phyloP scores from a whole-genome alignment of 2,888 invertebrate genomes.

The Agrochola circellaris region DNA sequence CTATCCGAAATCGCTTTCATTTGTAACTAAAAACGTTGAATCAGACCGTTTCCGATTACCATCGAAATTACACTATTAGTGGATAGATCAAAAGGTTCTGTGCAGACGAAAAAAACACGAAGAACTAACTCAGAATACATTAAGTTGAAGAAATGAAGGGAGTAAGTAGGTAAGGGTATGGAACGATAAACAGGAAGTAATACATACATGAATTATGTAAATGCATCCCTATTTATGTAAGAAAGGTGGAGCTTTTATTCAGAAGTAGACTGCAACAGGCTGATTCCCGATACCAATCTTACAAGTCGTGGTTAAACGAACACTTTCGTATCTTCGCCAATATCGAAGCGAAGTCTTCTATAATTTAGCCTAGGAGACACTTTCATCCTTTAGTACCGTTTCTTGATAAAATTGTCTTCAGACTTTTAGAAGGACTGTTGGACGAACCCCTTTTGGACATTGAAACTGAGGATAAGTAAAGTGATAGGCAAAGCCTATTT shows the following conservation, averaged over 20 bases:
- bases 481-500: conserved; percentile 30
- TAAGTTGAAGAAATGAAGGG: conserved; percentile 40
- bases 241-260: conserved; percentile 28
- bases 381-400: conserved; percentile 23
- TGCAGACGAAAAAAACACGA: conserved; percentile 37
- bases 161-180: conserved; percentile 15
- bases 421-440: conserved; percentile 31
- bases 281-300: conserved; percentile 33
- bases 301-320: conserved; percentile 47
- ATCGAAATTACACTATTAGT: conserved; percentile 63
- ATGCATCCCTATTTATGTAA: conserved; percentile 40
- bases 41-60: conserved; percentile 59
- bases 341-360: conserved; percentile 32
- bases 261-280: conserved; percentile 45
- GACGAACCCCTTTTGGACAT: neutral
- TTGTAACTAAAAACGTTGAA: conserved; percentile 58
- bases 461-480: conserved; percentile 27
- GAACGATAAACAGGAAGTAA: conserved; percentile 51
- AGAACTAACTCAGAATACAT: conserved; percentile 50
- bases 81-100: conserved; percentile 57
- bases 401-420: conserved; percentile 34
- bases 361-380: conserved; percentile 38
- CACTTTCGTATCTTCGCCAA: conserved; percentile 36
- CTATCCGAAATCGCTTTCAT: conserved; percentile 40
- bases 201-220: conserved; percentile 49